phyloP scores from a whole-genome alignment of 2,113 vertebrate species.

The rat (Rattus norvegicus) region GRCr8 NC_086036.1:41624501-41625000 shows the following conservation, averaged over 20 bases:
- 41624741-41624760: neutral
- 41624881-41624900: neutral
- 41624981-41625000: neutral
- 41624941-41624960: slow-evolving; percentile 24
- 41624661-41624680: neutral
- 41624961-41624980: neutral
- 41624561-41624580: neutral
- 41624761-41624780: neutral
- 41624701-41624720: neutral
- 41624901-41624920: neutral
- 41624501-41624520: neutral
- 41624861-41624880: neutral
- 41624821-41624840: neutral
- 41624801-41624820: neutral
- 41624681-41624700: neutral
- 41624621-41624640: neutral
- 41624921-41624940: neutral
- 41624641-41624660: neutral
- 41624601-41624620: neutral
- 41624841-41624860: no score
- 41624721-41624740: neutral
- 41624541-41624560: neutral
- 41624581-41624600: neutral
- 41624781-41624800: neutral
- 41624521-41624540: neutral